These are phyloP conservation scores for Tipula unca DNA, from an alignment of 2,888 invertebrate genomes.

Conservation along the genomic window DNA sequence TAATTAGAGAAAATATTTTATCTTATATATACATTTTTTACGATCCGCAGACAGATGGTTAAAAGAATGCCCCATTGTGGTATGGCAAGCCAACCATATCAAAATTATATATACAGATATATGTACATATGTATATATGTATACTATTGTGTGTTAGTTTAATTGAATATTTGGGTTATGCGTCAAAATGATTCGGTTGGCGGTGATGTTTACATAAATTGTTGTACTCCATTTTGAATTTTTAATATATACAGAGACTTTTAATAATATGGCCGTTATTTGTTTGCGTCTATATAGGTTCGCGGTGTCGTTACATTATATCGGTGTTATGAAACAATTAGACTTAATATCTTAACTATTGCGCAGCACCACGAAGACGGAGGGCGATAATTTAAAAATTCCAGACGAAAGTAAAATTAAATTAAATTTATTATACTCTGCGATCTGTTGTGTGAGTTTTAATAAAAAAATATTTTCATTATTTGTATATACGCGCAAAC, in stretches of 20 bases:
- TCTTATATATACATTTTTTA: neutral
- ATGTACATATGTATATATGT: neutral
- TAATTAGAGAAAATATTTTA: neutral
- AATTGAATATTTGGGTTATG: slow-evolving; percentile 2
- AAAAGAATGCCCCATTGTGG: neutral
- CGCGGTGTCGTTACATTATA: neutral
- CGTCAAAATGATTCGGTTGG: slow-evolving; percentile 8
- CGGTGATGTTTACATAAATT: neutral
- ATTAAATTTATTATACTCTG: neutral
- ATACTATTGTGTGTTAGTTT: neutral
- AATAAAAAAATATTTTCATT: neutral
- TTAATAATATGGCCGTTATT: neutral
- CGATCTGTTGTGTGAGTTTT: neutral
- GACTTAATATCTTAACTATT: neutral
- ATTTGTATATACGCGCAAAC: too few relatives aligned
- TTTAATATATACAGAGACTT: neutral
- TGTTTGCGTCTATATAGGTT: neutral
- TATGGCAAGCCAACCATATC: neutral
- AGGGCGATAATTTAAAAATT: neutral
- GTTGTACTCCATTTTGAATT: neutral
- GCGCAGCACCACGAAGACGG: too few relatives aligned
- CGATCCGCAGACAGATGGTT: neutral
- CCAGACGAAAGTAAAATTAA: neutral
- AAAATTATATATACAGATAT: neutral
- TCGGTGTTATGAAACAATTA: neutral